These are phyloP conservation scores for Forbesichthys papilliferus DNA, from an alignment of 2,113 vertebrate species.

Conservation along the genomic window DNA sequence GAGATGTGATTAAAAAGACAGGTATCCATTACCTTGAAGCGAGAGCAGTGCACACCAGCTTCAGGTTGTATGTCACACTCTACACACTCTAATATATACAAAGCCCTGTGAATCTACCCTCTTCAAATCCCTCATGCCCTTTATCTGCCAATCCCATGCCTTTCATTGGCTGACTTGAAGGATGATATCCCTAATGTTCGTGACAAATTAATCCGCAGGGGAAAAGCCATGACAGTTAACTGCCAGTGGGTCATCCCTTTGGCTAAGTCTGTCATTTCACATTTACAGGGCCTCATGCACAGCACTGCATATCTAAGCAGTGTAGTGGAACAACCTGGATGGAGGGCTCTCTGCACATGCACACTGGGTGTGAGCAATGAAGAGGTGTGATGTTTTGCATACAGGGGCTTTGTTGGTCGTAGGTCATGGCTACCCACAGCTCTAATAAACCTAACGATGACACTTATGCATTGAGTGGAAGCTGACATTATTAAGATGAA, in stretches of 20 bases:
- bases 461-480: not conserved
- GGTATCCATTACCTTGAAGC: conserved; percentile 68
- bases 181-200: conserved; percentile 81
- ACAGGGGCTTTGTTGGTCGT: conserved; percentile 8
- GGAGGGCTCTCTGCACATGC: conserved; percentile 30
- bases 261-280: conserved; percentile 77
- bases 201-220: conserved; percentile 81
- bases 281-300: conserved; percentile 67
- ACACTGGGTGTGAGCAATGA: conserved; percentile 40
- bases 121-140: conserved; percentile 75
- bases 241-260: conserved; percentile 77
- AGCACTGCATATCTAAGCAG: conserved; percentile 64
- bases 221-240: conserved; percentile 75
- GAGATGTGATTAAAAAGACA: conserved; percentile 66
- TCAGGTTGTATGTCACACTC: conserved; percentile 59
- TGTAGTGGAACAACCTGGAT: conserved; percentile 63
- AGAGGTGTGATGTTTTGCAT: conserved; percentile 20
- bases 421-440: conserved; percentile 17
- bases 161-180: conserved; percentile 78
- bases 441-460: not conserved
- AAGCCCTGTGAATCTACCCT: conserved; percentile 64
- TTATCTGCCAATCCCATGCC: conserved; percentile 78
- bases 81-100: conserved; percentile 74
- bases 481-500: not conserved
- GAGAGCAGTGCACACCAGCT: conserved; percentile 41